Evolutionary conservation across 92 coral and sea anemone genomes (phyloP).

Genomic region (Umimayanthus chanpuru): DNA sequence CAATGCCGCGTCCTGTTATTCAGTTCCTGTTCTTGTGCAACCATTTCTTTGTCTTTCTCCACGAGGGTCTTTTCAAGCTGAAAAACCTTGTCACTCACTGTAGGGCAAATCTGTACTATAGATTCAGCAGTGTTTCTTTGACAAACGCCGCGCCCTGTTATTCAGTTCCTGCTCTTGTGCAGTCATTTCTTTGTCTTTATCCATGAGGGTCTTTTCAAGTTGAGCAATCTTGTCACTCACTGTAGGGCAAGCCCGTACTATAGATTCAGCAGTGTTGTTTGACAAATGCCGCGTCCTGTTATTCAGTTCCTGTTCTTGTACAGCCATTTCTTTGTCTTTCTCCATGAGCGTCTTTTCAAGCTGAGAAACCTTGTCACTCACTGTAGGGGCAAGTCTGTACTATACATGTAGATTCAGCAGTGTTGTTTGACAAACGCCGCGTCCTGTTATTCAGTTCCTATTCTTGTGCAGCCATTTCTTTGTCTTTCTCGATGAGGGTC

Average conservation of each 20-base stretch:
- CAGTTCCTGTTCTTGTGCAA: neutral
- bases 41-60: constrained; percentile 36
- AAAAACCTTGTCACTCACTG: neutral
- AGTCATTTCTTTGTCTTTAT: constrained; percentile 34
- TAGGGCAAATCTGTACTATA: too few relatives aligned
- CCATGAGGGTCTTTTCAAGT: neutral
- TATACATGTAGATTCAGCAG: neutral
- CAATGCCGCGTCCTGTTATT: constrained; percentile 21
- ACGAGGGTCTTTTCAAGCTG: neutral
- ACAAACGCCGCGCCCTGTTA: constrained; percentile 40
- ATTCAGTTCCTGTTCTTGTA: constrained; percentile 16
- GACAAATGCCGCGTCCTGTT: constrained; percentile 36
- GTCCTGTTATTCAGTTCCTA: too few relatives aligned
- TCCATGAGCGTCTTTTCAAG: neutral
- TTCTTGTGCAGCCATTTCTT: too few relatives aligned
- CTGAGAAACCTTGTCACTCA: neutral
- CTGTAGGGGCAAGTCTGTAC: too few relatives aligned
- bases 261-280: neutral
- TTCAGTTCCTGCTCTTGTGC: constrained; percentile 4
- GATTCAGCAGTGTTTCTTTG: too few relatives aligned
- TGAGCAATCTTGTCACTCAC: neutral
- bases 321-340: constrained; percentile 37
- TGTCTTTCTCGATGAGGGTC: neutral
- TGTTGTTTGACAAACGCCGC: neutral
- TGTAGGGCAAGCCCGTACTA: too few relatives aligned